phyloP scores from a whole-genome alignment of 2,113 vertebrate genomes.

The Cyrtonyx montezumae region DNA sequence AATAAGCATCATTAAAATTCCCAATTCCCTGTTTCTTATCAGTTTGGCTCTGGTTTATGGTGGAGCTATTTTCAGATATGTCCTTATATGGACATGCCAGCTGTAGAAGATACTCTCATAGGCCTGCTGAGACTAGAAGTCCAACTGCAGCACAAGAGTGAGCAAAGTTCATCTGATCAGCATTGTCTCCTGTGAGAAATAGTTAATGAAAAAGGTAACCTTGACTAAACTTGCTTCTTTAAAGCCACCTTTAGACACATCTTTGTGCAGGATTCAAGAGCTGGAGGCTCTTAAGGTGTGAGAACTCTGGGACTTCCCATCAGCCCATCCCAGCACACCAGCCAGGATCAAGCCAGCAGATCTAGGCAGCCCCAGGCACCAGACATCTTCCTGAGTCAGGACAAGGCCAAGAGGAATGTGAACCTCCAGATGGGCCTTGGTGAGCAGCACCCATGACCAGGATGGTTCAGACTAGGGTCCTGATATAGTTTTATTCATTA shows the following conservation, averaged over 20 bases:
- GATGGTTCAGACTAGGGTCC: not conserved
- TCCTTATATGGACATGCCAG: not conserved
- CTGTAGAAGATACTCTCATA: fast-evolving
- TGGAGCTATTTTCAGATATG: not conserved
- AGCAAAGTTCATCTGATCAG: not conserved
- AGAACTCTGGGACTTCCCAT: fast-evolving
- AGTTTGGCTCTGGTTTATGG: not conserved
- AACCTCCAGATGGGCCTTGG: not conserved
- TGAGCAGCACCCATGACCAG: fast-evolving
- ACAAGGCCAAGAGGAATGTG: not conserved
- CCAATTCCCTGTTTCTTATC: not conserved
- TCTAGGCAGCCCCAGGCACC: fast-evolving
- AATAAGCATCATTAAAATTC: not conserved
- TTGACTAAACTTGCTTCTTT: not conserved
- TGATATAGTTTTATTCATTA: not conserved
- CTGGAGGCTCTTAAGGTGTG: not conserved
- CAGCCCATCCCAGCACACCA: not conserved
- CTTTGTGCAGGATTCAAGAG: not conserved
- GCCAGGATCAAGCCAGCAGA: not conserved
- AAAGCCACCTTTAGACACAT: not conserved
- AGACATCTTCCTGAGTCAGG: not conserved
- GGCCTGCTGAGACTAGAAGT: not conserved
- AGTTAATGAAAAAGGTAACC: not conserved
- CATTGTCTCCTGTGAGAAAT: not conserved
- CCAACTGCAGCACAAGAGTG: fast-evolving